These are phyloP conservation scores for Aplodontia rufa DNA, from an alignment of 2,113 vertebrate genomes.

Conservation along the genomic window DNA sequence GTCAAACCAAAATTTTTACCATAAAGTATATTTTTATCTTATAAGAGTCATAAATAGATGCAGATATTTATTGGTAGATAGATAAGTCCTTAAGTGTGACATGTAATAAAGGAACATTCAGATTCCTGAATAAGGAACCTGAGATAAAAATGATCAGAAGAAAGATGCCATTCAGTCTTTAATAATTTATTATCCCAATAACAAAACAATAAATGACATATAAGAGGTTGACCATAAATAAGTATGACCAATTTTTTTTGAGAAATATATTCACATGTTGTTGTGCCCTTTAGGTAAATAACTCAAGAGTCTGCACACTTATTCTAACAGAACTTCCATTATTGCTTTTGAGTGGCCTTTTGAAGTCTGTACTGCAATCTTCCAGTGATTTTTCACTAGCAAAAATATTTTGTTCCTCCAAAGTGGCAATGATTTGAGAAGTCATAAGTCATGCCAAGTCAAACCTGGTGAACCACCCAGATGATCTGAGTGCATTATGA, in stretches of 20 bases:
- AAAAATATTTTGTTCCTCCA: constrained; percentile 32
- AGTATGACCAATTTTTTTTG: neutral
- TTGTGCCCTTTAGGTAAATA: neutral
- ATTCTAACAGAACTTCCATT: neutral
- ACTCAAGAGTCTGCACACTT: neutral
- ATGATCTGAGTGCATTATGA: neutral
- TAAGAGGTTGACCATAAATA: neutral
- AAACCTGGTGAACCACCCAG: neutral
- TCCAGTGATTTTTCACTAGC: neutral
- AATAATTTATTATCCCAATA: constrained; percentile 33
- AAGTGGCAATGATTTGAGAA: neutral
- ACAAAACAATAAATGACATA: neutral
- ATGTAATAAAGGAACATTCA: neutral
- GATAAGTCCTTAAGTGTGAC: neutral
- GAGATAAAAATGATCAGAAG: constrained; percentile 26
- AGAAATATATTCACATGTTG: constrained; percentile 29
- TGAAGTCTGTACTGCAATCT: neutral
- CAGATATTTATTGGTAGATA: neutral
- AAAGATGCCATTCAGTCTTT: constrained; percentile 5
- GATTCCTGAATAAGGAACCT: neutral
- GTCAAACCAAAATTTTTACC: neutral
- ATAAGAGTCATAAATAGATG: neutral
- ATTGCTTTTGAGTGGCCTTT: constrained; percentile 33
- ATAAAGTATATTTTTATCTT: neutral
- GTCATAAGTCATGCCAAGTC: neutral